Base-by-base conservation (phyloP, 2,888 invertebrate species). In the Pyrrhia umbra region DNA sequence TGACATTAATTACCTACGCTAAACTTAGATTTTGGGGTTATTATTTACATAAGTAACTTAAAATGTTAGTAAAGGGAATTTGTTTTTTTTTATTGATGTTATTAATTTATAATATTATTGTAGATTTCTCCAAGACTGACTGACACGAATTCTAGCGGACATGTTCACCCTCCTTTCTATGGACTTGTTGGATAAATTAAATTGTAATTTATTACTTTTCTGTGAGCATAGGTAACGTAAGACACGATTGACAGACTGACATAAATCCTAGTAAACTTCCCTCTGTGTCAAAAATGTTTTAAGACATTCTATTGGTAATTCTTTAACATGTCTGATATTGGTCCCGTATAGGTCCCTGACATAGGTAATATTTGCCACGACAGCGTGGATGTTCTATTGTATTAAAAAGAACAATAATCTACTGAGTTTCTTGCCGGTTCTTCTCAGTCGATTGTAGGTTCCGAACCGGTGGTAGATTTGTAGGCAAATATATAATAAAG, bases 351-450 rank as follows among this genome's bases (percentile, higher is more conserved):
- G 77, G 52, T 52, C 73, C 79, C 74, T 30, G 81, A 79, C 81
- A 10, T 18, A 78, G 80, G 80, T 78, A 68, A 65, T 42, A 40
- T 18, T 40, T 9, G 1, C 63, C 45, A 63, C 66, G 66, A 62
- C 30, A 70, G 70, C 70, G 66, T 66, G 71, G 46, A 0, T 46
- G 27, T 50, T 50, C 1, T 6, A 43, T 15, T 64, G 45, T 42
- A 21, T 4, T 39, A 37, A 20, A 3, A 55, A 50, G 54, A 55
- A 52, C 50, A 54, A 8, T 39, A 66, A 81, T 81, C 87, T 83
- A 72, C 88, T 92, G 93, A 93, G 93, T 93, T 93, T 93, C 92
- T 93, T 93, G 85, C 91, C 92, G 92, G 85, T 92, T 93, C 92
- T 93, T 93, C 93, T 93, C 93, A 88, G 91, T 85, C 79, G 90